phyloP scores from a whole-genome alignment of 2,797 vertebrate genomes.

The Rhinella marina region DNA sequence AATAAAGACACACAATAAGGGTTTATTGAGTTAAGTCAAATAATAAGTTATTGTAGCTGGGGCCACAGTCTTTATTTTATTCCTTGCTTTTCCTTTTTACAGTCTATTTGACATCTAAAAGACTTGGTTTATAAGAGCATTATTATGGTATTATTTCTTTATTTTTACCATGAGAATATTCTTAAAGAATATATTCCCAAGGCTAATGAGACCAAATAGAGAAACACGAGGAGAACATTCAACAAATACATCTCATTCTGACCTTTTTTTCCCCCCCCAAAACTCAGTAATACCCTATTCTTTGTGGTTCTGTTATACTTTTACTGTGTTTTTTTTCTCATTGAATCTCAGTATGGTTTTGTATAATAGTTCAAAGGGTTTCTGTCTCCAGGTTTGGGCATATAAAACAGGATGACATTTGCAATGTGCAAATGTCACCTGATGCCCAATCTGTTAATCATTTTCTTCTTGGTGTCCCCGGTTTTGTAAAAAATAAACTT shows the following conservation, averaged over 20 bases:
- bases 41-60: not conserved
- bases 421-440: too few relatives aligned
- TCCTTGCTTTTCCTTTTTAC: not conserved
- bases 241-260: not conserved
- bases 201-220: not conserved
- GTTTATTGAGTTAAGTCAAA: not conserved
- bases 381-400: too few relatives aligned
- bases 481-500: too few relatives aligned
- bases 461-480: too few relatives aligned
- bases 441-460: too few relatives aligned
- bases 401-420: too few relatives aligned
- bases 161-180: not conserved
- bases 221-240: not conserved
- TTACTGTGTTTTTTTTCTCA: not conserved
- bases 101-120: not conserved
- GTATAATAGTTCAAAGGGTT: too few relatives aligned
- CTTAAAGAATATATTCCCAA: not conserved
- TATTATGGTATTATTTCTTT: not conserved
- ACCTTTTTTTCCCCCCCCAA: not conserved
- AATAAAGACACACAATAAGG: not conserved
- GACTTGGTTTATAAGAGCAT: not conserved
- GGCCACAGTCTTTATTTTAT: not conserved
- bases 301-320: not conserved
- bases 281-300: not conserved
- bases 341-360: not conserved